Evolutionary conservation across 2,888 invertebrate species (phyloP).

Genomic region (Mamestra brassicae): DNA sequence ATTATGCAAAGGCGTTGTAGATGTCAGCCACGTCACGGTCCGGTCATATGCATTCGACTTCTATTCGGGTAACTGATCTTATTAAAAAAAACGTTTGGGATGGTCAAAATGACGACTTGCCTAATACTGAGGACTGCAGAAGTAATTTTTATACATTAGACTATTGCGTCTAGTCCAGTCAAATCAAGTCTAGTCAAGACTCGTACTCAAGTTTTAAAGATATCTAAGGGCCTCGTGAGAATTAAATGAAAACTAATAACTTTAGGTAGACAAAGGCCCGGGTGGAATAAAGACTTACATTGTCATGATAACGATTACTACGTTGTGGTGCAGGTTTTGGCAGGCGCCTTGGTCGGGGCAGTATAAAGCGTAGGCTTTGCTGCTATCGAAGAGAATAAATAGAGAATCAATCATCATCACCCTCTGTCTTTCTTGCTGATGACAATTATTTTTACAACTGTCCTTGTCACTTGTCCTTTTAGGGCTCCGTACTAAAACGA

Average conservation of each 20-base stretch:
- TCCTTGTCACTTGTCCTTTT: background rate
- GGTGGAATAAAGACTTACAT: background rate
- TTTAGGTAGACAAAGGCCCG: background rate
- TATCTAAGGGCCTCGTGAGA: no score
- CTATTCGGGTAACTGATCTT: background rate
- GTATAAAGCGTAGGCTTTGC: background rate
- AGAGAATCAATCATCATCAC: background rate
- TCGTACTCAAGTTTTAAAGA: no score
- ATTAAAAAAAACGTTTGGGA: background rate
- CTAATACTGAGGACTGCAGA: background rate
- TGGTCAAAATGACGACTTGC: background rate
- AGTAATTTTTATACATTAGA: background rate
- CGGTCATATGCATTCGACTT: slow-evolving; percentile 7
- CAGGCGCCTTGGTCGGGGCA: background rate
- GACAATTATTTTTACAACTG: background rate
- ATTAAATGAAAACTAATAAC: background rate
- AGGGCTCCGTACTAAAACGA: background rate
- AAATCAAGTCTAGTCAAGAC: no score
- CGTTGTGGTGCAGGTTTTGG: background rate
- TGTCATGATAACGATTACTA: background rate
- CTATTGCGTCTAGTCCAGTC: no score
- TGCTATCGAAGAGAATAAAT: background rate
- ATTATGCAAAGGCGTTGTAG: slow-evolving; percentile 65
- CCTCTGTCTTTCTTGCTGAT: background rate
- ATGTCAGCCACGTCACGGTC: slow-evolving; percentile 47